Evolutionary conservation across 1,140 invertebrate genomes (phyloP), one percentile per base, ranked within the genome.

Genomic region (Trichogramma pretiosum): DNA sequence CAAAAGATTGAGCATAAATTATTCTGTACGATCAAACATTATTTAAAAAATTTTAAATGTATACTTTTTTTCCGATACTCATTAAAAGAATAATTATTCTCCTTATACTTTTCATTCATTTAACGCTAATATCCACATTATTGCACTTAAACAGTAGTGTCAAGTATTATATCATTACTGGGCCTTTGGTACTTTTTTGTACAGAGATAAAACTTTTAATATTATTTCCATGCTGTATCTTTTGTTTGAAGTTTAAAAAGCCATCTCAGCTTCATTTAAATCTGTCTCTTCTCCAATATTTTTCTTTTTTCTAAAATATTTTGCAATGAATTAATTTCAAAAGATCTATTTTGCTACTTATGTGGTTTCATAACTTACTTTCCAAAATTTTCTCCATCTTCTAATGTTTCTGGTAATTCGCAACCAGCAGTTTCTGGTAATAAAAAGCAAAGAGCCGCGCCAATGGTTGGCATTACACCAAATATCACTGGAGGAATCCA

Each of bases 361-460:
- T n/a, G n/a, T n/a, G n/a, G n/a, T n/a, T n/a, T n/a, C n/a, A n/a
- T 28, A 18, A 58, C 62, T 59, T 53, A 71, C 65, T 78, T 80
- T 24, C 82, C 82, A 62, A 85, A 86, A 28, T 74, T 71, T 68
- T 88, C 84, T 28, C 83, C 85, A 56, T 88, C 84, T 60, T 85
- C 80, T 24, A 88, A 68, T 0, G 84, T 88, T 50, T 88, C 85
- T 21, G 86, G 84, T 30, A 91, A 60, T 35, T 78, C 77, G 54
- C 74, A 74, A 10, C 82, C 80, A 42, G 81, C 74, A 1, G 88
- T 91, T 74, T 91, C 85, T 0, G 85, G 85, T 36, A 89, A 68
- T 17, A 82, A 57, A 4, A 84, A 60, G 26, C 81, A 78, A n/a
- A 85, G 64, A 16, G 74, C 54, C 9, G 78, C 80, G 23, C 80